These are phyloP conservation scores for Synanthedon vespiformis DNA, from an alignment of 2,888 invertebrate species.

Conservation along the genomic window DNA sequence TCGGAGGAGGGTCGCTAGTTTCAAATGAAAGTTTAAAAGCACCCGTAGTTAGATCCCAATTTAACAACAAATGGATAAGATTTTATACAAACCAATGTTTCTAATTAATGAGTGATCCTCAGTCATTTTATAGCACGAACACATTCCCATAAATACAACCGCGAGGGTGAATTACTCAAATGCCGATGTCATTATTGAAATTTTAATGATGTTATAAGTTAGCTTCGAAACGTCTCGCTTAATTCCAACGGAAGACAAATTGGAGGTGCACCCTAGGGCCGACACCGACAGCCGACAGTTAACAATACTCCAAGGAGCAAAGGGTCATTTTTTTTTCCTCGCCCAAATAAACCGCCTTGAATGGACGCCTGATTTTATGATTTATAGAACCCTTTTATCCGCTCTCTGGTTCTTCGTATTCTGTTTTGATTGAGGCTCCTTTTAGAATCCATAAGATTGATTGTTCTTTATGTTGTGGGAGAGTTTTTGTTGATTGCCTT, in stretches of 20 bases:
- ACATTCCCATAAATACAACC: neutral
- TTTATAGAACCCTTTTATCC: conserved; percentile 65
- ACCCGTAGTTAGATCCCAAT: too few relatives aligned
- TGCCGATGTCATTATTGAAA: conserved; percentile 33
- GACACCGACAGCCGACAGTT: conserved; percentile 22
- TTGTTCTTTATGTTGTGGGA: conserved; percentile 62
- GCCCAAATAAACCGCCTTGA: conserved; percentile 57
- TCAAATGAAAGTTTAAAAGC: too few relatives aligned
- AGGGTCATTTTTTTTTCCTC: conserved; percentile 56
- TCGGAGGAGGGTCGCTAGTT: too few relatives aligned
- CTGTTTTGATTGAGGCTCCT: conserved; percentile 68
- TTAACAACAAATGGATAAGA: too few relatives aligned
- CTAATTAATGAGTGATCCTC: neutral
- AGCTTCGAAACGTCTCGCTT: conserved; percentile 37
- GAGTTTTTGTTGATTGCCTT: conserved; percentile 58
- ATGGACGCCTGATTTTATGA: conserved; percentile 67
- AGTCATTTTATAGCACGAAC: neutral
- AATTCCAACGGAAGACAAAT: conserved; percentile 60
- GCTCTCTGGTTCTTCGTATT: conserved; percentile 55
- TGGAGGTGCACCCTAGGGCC: conserved; percentile 51
- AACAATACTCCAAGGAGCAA: conserved; percentile 41
- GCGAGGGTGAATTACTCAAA: neutral
- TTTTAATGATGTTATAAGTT: conserved; percentile 65
- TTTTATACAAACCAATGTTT: neutral
- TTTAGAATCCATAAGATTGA: conserved; percentile 62